Base-by-base conservation (phyloP, 2,797 vertebrate genomes). In the Paratrypauchen microcephalus region DNA sequence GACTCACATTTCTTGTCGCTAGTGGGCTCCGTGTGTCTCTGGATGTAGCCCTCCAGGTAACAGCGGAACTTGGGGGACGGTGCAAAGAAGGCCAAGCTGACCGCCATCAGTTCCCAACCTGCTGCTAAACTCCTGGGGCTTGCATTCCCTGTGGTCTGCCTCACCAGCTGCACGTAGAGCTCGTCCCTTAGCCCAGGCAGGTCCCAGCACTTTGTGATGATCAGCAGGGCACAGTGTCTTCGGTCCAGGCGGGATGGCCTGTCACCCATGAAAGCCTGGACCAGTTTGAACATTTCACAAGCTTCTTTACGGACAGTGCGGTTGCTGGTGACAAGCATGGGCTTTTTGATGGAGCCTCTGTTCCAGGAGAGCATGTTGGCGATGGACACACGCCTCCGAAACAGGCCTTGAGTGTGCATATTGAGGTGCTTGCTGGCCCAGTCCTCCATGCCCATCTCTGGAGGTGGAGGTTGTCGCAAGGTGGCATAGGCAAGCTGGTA, bases 301-400 rank as follows among this genome's bases (percentile, higher is more conserved):
- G 96, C 95, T 85, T 97, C 96, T 56, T 96, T 97, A 30, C 95
- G 93, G 74, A 96, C 84, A 2, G 92, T 77, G 1, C 95, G 93
- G 88, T 95, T 94, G 77, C 94, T 96, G 36, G 96, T 96, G 81
- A 97, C 95, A 19, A 97, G 92, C 96, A 97, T 96, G 7, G 96
- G 96, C 75, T 96, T 96, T 71, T 95, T 96, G 87, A 97, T 96
- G 68, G 96, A 96, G 8, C 95, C 92, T 0, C 95, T 94, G 3
- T 95, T 97, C 96, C 96, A 97, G 0, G 95, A 96, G 0, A 97
- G 90, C 96, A 97, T 96, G 88, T 96, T 97, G 77, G 95, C 95
- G 62, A 97, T 94, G 77, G 96, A 97, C 66, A 97, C 91, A 6
- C 95, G 92, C 0, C 96, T 94, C 0, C 96, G 94, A 86, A 97